Base-by-base conservation (phyloP, 2,113 vertebrate species). In the Girardinichthys multiradiatus region DNA sequence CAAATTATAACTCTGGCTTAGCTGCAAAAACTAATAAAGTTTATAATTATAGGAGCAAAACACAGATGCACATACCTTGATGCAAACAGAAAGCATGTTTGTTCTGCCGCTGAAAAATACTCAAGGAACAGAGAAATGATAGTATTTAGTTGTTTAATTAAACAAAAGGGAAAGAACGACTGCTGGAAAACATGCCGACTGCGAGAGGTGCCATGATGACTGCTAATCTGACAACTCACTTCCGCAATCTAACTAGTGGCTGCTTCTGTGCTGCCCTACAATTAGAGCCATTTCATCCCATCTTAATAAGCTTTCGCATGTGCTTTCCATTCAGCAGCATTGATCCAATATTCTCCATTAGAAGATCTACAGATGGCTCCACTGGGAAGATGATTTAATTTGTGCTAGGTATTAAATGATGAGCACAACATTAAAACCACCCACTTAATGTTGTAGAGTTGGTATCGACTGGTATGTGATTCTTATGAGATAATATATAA, bases 241-340 rank as follows among this genome's bases (percentile, higher is more conserved):
- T 74, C 61, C 77, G 29, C 87, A 89, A 92, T 88, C 86, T 83
- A 5, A 0, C 13, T 29, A 33, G 69, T 42, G 45, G 59, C 67
- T 68, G 64, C 67, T 89, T 63, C 57, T 74, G 73, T 15, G 21
- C 78, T 24, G 48, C 21, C 48, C 48, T 72, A 78, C 74, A 19
- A 1, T 67, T 87, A 81, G 68, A 54, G 87, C 75, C 70, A 84
- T 85, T 83, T 92, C 35, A 88, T 86, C 85, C 75, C 70, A 79
- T 89, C 82, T 72, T 89, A 92, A 91, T 76, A 58, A 84, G 85
- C 85, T 89, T 92, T 70, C 30, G 35, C 37, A 81, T 31, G 48
- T 39, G 64, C 67, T 70, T 70, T 29, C 28, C 65, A 74, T 64
- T 77, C 68, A 57, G 74, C 26, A 27, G 28, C 59, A 11, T 27